Percentiles rank a stretch among this genome's conserved stretches.
Evolutionary conservation across 2,888 invertebrate genomes (phyloP).

Genomic region (Leptinotarsa peninsularis): DNA sequence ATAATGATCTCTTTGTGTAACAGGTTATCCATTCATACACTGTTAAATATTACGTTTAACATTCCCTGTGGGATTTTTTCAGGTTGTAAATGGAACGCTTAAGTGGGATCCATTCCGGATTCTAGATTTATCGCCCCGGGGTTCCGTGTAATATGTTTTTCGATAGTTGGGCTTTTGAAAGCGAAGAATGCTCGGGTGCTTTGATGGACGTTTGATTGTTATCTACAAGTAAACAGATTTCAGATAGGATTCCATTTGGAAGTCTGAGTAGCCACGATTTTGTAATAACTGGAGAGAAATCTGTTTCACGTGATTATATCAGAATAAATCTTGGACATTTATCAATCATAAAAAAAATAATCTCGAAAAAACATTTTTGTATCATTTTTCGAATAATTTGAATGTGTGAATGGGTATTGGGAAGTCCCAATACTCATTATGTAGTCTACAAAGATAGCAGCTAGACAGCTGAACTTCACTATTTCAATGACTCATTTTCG

Average conservation of each 20-base stretch:
- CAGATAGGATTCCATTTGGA: background rate
- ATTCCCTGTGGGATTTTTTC: slow-evolving; percentile 33
- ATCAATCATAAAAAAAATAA: too few species aligned
- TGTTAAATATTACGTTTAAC: slow-evolving; percentile 41
- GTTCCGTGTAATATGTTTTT: slow-evolving; percentile 30
- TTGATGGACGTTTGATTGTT: background rate
- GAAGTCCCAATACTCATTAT: too few species aligned
- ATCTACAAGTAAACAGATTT: background rate
- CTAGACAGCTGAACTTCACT: too few species aligned
- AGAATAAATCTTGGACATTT: too few species aligned
- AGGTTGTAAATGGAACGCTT: slow-evolving; percentile 28
- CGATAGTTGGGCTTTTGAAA: slow-evolving; percentile 31
- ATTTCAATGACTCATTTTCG: too few species aligned
- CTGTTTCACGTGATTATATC: too few species aligned
- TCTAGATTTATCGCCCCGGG: slow-evolving; percentile 29
- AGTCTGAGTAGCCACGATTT: background rate
- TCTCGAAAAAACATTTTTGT: too few species aligned
- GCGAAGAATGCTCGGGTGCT: background rate
- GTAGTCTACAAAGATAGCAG: too few species aligned
- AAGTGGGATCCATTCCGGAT: slow-evolving; percentile 23
- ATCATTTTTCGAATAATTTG: too few species aligned
- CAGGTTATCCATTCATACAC: slow-evolving; percentile 41
- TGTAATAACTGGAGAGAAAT: background rate
- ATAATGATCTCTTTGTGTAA: slow-evolving; percentile 42
- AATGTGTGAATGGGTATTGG: too few species aligned